phyloP scores from a whole-genome alignment of 2,888 invertebrate species.

The Xylota segnis region DNA sequence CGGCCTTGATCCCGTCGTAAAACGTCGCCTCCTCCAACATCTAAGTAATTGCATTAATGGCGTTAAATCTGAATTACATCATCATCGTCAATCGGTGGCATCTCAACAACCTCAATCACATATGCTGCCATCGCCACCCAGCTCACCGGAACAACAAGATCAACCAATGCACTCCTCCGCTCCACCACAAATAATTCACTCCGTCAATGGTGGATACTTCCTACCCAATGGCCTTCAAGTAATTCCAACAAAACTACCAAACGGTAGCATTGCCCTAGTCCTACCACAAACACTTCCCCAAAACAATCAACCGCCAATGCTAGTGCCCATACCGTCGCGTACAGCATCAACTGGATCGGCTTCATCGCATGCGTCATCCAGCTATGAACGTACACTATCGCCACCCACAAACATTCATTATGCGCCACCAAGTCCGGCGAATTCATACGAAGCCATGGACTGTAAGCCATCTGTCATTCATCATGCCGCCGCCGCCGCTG shows the following conservation, averaged over 20 bases:
- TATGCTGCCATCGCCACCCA: slow-evolving; percentile 85
- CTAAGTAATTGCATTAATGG: slow-evolving; percentile 89
- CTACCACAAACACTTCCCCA: slow-evolving; percentile 88
- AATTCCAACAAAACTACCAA: slow-evolving; percentile 92
- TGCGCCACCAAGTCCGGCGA: slow-evolving; percentile 86
- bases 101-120: slow-evolving; percentile 85
- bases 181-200: slow-evolving; percentile 82
- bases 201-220: slow-evolving; percentile 86
- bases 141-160: slow-evolving; percentile 82
- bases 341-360: slow-evolving; percentile 90
- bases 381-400: slow-evolving; percentile 85
- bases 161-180: slow-evolving; percentile 78
- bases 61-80: slow-evolving; percentile 83
- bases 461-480: slow-evolving; percentile 85
- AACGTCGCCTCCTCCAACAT: slow-evolving; percentile 91
- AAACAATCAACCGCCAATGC: slow-evolving; percentile 89
- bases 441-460: slow-evolving; percentile 85
- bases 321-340: slow-evolving; percentile 91
- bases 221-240: slow-evolving; percentile 90
- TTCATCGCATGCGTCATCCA: slow-evolving; percentile 86
- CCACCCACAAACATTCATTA: slow-evolving; percentile 84
- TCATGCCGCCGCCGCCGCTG: slow-evolving; percentile 83
- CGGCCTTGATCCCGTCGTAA: slow-evolving; percentile 90
- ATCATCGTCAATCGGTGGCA: slow-evolving; percentile 79
- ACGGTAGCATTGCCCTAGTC: slow-evolving; percentile 93